phyloP scores from a whole-genome alignment of 2,113 vertebrate genomes.

The Megalops atlanticus region DNA sequence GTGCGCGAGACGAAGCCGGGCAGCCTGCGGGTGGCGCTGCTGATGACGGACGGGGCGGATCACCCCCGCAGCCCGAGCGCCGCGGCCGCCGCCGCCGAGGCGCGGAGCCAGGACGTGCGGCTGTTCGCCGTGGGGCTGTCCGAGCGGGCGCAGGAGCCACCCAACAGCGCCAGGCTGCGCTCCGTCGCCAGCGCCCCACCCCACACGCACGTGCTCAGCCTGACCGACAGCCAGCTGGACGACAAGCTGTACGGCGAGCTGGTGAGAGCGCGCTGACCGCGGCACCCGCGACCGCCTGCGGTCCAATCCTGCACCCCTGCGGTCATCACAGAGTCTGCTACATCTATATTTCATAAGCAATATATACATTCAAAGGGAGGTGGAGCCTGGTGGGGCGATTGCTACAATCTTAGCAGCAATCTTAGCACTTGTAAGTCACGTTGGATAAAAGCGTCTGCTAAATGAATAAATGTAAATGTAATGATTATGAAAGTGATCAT shows the following conservation, averaged over 20 bases:
- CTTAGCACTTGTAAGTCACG: too few relatives aligned
- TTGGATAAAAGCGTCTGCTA: too few relatives aligned
- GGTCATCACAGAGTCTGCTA: too few relatives aligned
- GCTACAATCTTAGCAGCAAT: too few relatives aligned
- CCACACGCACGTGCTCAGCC: conserved; percentile 67
- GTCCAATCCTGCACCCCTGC: too few relatives aligned
- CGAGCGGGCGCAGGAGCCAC: conserved; percentile 43
- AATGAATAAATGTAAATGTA: too few relatives aligned
- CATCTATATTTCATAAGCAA: too few relatives aligned
- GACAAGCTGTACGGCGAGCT: conserved; percentile 65
- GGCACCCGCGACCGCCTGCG: too few relatives aligned
- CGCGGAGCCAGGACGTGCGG: conserved; percentile 75
- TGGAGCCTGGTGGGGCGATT: too few relatives aligned
- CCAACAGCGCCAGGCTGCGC: conserved; percentile 65
- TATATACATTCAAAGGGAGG: too few relatives aligned
- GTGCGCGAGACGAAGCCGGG: conserved; percentile 65
- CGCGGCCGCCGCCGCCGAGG: conserved; percentile 65
- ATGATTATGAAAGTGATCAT: too few relatives aligned
- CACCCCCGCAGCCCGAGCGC: conserved; percentile 82
- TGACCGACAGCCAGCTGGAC: conserved; percentile 72
- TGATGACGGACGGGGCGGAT: conserved; percentile 82
- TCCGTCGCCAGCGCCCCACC: conserved; percentile 75
- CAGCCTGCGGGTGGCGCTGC: conserved; percentile 72
- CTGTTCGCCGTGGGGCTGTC: conserved; percentile 79
- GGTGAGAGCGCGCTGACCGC: conserved; percentile 61